Conservation (phyloP, 2,888 invertebrate genomes). For the Nematopogon swammerdamellus region DNA sequence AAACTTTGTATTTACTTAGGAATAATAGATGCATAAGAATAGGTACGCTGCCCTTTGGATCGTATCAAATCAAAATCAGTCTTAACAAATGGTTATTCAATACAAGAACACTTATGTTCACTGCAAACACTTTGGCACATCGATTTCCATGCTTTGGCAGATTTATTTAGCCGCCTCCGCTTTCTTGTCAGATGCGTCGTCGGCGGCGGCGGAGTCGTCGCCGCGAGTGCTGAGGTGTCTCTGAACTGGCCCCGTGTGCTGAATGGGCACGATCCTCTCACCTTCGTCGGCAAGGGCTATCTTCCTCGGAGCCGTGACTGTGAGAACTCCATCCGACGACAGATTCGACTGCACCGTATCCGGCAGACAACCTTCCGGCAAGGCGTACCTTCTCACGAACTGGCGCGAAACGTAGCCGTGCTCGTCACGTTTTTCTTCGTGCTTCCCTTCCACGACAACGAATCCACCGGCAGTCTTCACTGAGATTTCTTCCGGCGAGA, state of each 20-base stretch:
- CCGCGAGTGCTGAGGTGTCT: constrained; percentile 24
- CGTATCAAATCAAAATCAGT: too few species aligned
- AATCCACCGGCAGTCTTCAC: constrained; percentile 69
- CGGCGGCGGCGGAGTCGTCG: constrained; percentile 2
- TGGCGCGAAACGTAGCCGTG: constrained; percentile 72
- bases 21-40: too few species aligned
- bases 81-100: too few species aligned
- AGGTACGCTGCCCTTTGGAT: too few species aligned
- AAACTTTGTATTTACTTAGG: too few species aligned
- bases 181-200: background rate
- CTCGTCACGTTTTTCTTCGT: constrained; percentile 71
- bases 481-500: constrained; percentile 69
- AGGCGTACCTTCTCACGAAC: constrained; percentile 67
- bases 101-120: too few species aligned
- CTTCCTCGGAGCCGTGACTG: constrained; percentile 64
- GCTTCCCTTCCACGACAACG: constrained; percentile 71
- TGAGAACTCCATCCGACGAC: constrained; percentile 73
- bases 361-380: constrained; percentile 71
- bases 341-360: constrained; percentile 68
- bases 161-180: too few species aligned
- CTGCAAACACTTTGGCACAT: too few species aligned
- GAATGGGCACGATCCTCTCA: constrained; percentile 59
- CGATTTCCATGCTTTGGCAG: too few species aligned
- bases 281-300: constrained; percentile 35
- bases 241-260: constrained; percentile 55